A percentile compares a stretch with the other conserved stretches of the same genome.
phyloP scores from a whole-genome alignment of 2,797 vertebrate species.

The Fringilla coelebs region DNA sequence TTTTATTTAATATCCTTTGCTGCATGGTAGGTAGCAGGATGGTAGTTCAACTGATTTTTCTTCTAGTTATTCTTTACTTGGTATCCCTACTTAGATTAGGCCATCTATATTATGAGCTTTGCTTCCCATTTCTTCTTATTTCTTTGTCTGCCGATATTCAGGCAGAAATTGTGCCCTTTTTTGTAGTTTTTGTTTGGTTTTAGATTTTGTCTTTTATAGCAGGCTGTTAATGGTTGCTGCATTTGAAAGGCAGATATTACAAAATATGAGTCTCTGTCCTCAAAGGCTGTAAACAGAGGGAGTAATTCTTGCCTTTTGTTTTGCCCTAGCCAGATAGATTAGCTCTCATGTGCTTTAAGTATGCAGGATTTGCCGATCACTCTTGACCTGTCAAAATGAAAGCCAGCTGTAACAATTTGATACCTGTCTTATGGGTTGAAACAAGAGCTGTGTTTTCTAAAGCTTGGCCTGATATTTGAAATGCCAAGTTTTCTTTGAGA shows the following conservation, averaged over 20 bases:
- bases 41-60: neutral
- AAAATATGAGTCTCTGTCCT: neutral
- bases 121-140: neutral
- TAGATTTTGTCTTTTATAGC: neutral
- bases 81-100: neutral
- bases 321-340: neutral
- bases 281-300: neutral
- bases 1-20: neutral
- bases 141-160: neutral
- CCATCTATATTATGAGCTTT: neutral
- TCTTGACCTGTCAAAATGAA: constrained; percentile 13
- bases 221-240: neutral
- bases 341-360: neutral
- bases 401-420: neutral
- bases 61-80: neutral
- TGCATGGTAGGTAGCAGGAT: neutral
- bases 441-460: neutral
- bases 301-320: neutral
- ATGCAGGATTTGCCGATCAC: neutral
- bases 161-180: neutral
- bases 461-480: neutral
- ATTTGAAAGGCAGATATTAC: neutral
- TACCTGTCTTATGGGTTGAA: neutral
- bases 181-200: too few relatives aligned
- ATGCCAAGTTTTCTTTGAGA: neutral